Evolutionary conservation across 2,797 vertebrate species (phyloP), one percentile per base, ranked within the genome.

Genomic region (Pogoniulus pusillus): DNA sequence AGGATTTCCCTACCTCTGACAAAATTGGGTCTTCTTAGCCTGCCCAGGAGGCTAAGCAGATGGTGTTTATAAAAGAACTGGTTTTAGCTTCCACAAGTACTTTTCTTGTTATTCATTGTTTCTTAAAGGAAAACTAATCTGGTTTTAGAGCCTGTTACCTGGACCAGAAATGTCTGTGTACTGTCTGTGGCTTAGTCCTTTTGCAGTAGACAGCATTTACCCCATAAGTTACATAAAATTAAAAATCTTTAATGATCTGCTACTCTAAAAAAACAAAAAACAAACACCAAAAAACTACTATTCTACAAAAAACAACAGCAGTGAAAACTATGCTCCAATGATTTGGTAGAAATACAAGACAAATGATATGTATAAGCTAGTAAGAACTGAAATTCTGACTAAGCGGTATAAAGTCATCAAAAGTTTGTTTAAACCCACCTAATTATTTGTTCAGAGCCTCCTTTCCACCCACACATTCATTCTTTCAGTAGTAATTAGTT

Each of bases 361-460:
- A 88, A 35, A 47, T 76, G 53, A 84, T 65, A 22, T 3, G 6
- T 53, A 23, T 65, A 73, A 49, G 30, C 29, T 85, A 60, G 24
- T 41, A 74, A 74, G 55, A 86, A 73, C 24, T 79, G 49, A 76
- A 87, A 34, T 68, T 79, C 63, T 76, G 29, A 79, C 58, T 30
- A 77, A 77, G 51, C 87, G 78, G 53, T 32, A 63, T 10, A 54
- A 82, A 85, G 90, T 54, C 10, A 24, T 82, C 22, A 66, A 85
- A 92, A 89, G 4, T 2, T 89, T 93, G 87, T 90, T 54, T 76
- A 43, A 90, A 90, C 5, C 19, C 6, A 30, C 60, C 39, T 74
- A 89, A 82, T 93, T 87, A 77, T 24, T 87, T 93, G 30, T 72
- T 90, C 43, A 49, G 34, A 77, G n/a, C 22, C 27, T 85, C 41